These are phyloP conservation scores for Calephelis perditalis DNA, from an alignment of 2,888 invertebrate species.

Conservation along the genomic window DNA sequence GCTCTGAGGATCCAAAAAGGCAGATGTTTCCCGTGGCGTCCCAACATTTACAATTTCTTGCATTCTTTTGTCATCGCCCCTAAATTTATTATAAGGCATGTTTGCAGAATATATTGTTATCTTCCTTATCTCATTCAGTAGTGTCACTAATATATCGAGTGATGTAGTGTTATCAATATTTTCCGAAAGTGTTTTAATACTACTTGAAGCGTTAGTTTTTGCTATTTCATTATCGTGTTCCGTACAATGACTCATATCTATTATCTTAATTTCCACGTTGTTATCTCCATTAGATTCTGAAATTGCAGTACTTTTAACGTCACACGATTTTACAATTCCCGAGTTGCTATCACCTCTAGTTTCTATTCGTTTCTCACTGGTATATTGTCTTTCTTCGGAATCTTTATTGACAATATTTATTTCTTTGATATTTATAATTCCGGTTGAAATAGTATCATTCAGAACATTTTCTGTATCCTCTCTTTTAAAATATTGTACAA, in stretches of 20 bases:
- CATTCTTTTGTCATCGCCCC: conserved; percentile 32
- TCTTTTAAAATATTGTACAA: conserved; percentile 33
- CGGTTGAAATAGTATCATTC: background rate
- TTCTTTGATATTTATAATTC: conserved; percentile 13
- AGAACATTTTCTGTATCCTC: conserved; percentile 1
- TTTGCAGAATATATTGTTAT: conserved; percentile 52
- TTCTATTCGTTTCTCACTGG: background rate
- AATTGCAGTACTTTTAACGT: too few relatives aligned
- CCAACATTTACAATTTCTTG: conserved; percentile 41
- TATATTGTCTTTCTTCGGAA: background rate
- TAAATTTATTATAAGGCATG: conserved; percentile 28
- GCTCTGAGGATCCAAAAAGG: conserved; percentile 33
- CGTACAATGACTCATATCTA: too few relatives aligned
- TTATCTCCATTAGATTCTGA: conserved; percentile 3
- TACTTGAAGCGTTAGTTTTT: too few relatives aligned
- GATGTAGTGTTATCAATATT: conserved; percentile 49
- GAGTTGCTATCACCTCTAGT: too few relatives aligned
- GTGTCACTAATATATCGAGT: conserved; percentile 57
- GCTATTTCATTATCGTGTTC: too few relatives aligned
- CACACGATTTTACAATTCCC: too few relatives aligned
- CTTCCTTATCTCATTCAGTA: conserved; percentile 65
- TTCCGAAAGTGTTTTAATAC: conserved; percentile 23
- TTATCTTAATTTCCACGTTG: background rate
- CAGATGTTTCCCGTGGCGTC: conserved; percentile 31
- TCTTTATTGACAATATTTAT: background rate